phyloP scores from a whole-genome alignment of 2,113 vertebrate species.

The Lampris megalopsis region DNA sequence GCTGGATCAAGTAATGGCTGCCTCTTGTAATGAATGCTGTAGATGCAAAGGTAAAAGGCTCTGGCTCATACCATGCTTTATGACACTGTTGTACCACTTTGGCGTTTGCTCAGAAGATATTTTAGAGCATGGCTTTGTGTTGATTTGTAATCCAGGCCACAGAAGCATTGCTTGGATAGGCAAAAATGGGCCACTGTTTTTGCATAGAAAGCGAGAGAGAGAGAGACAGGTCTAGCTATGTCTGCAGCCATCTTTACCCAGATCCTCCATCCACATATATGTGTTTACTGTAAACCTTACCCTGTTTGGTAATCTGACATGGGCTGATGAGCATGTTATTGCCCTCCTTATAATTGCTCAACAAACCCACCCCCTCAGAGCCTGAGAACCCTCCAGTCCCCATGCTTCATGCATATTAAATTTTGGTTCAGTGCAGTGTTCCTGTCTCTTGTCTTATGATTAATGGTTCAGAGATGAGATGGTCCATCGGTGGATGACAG shows the following conservation, averaged over 20 bases:
- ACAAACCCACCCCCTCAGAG: not conserved
- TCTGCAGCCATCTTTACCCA: conserved; percentile 43
- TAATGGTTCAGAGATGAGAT: conserved; percentile 49
- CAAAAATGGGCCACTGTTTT: conserved; percentile 55
- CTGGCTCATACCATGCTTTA: conserved; percentile 30
- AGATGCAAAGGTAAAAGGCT: conserved; percentile 60
- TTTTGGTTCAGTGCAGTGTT: conserved; percentile 21
- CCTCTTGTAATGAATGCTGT: conserved; percentile 48
- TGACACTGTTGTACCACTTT: conserved; percentile 40
- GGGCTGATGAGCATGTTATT: conserved; percentile 16
- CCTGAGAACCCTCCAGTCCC: too few relatives aligned
- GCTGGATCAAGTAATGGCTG: conserved; percentile 35
- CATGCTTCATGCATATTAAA: conserved; percentile 46
- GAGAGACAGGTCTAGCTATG: conserved; percentile 34
- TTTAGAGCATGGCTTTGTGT: not conserved
- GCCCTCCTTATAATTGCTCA: conserved; percentile 8
- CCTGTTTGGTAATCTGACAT: conserved; percentile 42
- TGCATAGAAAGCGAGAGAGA: conserved; percentile 20
- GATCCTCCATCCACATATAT: conserved; percentile 20
- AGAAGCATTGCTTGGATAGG: conserved; percentile 30
- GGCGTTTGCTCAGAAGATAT: conserved; percentile 47
- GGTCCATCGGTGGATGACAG: conserved; percentile 37
- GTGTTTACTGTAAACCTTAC: conserved; percentile 46
- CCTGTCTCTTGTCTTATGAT: conserved; percentile 50
- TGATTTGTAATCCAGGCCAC: conserved; percentile 45